A percentile compares a stretch with the other conserved stretches of the same genome.
phyloP scores from a whole-genome alignment of 2,113 vertebrate genomes.

The Sula dactylatra region DNA sequence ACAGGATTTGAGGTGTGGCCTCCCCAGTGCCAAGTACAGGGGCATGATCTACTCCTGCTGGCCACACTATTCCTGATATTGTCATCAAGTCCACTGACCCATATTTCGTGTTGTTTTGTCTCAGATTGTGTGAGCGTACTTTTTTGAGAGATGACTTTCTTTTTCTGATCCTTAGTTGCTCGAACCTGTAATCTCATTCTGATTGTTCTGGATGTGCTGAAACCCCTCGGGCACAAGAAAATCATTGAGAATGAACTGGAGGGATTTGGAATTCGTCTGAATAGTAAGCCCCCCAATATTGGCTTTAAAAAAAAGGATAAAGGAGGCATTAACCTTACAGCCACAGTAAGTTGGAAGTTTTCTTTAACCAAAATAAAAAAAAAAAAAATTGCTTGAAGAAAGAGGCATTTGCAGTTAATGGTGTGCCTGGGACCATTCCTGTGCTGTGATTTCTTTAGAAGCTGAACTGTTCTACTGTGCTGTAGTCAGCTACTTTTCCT shows the following conservation, averaged over 20 bases:
- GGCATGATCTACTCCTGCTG: too few relatives aligned
- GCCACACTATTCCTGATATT: neutral
- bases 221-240: conserved; percentile 95
- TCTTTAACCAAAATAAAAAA: neutral
- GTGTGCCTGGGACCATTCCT: neutral
- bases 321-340: conserved; percentile 97
- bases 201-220: conserved; percentile 95
- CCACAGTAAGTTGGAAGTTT: conserved; percentile 82
- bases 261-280: conserved; percentile 96
- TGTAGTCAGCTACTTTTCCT: neutral
- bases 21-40: too few relatives aligned
- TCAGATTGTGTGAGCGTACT: neutral
- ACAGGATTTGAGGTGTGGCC: too few relatives aligned
- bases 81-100: neutral
- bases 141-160: neutral
- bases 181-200: conserved; percentile 98
- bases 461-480: neutral
- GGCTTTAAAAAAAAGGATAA: conserved; percentile 99
- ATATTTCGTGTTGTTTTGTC: neutral
- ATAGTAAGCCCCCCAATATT: conserved; percentile 95
- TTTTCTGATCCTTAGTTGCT: conserved; percentile 80
- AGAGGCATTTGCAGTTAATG: neutral
- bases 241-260: conserved; percentile 97
- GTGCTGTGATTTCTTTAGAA: neutral
- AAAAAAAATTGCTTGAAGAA: neutral